A percentile compares a stretch with the other conserved stretches of the same genome.
Evolutionary conservation across 2,797 vertebrate genomes (phyloP).

Genomic region (Philypnodon macrostomus): DNA sequence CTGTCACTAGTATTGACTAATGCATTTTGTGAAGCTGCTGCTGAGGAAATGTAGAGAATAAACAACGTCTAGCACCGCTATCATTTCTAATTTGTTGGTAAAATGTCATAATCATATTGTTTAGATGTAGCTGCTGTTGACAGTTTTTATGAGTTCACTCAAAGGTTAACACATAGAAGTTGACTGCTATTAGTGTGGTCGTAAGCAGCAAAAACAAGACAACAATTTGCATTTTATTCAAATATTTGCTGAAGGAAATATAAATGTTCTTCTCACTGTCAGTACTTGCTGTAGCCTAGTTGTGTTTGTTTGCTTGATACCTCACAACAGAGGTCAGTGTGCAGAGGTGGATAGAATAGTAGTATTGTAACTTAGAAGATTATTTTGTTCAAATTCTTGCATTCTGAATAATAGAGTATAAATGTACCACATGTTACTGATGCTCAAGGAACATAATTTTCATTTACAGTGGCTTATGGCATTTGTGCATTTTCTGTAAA

Average conservation of each 20-base stretch:
- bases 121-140: not conserved
- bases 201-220: not conserved
- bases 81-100: conserved; percentile 4
- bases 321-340: no score
- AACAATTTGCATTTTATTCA: conserved; percentile 4
- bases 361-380: no score
- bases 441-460: no score
- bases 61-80: conserved; percentile 5
- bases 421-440: no score
- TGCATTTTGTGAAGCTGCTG: conserved; percentile 9
- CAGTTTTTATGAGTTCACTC: not conserved
- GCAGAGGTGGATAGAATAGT: no score
- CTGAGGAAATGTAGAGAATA: no score
- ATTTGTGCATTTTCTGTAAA: not conserved
- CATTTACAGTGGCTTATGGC: no score
- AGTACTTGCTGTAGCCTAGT: no score
- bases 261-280: no score
- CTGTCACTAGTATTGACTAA: conserved; percentile 16
- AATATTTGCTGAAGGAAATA: not conserved
- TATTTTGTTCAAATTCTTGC: no score
- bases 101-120: conserved; percentile 3
- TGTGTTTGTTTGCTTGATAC: no score
- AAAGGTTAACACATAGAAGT: not conserved
- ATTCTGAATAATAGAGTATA: no score
- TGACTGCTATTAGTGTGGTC: not conserved